Percentiles rank a stretch among this genome's conserved stretches.
phyloP scores from a whole-genome alignment of 2,797 vertebrate species.

The Rhabdomys pumilio region DNA sequence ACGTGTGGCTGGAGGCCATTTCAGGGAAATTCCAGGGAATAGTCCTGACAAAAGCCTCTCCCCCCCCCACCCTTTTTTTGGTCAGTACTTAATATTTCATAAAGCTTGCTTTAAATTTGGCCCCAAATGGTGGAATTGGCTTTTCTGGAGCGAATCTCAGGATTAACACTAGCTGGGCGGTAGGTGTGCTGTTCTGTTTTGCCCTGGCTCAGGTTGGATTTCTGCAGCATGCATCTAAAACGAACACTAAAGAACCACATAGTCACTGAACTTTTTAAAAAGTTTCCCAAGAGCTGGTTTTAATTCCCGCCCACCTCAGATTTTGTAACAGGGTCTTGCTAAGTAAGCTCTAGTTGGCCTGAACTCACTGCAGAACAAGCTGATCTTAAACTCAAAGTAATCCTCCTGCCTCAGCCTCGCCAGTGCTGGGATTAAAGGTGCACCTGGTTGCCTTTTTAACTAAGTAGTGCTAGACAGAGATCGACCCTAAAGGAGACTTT shows the following conservation, averaged over 20 bases:
- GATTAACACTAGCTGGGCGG: neutral
- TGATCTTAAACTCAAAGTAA: neutral
- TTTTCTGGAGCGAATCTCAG: neutral
- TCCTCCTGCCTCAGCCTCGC: neutral
- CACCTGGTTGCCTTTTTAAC: neutral
- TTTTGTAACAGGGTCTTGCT: neutral
- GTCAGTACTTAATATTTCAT: neutral
- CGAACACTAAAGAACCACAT: neutral
- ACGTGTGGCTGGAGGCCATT: neutral
- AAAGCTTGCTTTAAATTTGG: neutral
- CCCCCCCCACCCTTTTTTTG: neutral
- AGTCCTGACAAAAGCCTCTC: neutral
- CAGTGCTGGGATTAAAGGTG: neutral
- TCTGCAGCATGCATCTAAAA: rapidly evolving
- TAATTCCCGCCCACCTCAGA: neutral
- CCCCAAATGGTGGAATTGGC: neutral
- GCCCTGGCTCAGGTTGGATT: neutral
- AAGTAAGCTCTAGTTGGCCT: neutral
- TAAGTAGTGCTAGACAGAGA: neutral
- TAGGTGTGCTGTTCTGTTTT: rapidly evolving
- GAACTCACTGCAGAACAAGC: neutral
- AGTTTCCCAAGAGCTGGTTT: neutral
- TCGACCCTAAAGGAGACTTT: rapidly evolving
- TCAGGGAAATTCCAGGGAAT: neutral
- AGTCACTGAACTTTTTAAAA: neutral